Conservation (phyloP, 2,113 vertebrate species). For the Mirza zaza region DNA sequence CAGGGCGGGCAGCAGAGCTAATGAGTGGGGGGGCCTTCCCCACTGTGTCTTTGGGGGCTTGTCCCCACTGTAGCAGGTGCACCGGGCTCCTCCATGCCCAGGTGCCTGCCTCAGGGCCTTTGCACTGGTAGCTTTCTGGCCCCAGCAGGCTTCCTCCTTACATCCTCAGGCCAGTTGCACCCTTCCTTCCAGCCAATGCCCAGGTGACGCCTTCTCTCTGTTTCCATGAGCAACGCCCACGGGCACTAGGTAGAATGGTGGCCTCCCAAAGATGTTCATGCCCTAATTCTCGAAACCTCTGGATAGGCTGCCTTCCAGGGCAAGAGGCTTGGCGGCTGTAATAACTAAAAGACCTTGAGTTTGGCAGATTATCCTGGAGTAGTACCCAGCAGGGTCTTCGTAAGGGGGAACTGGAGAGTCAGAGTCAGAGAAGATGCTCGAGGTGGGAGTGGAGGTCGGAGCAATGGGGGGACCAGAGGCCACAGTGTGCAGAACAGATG, state of each 20-base stretch:
- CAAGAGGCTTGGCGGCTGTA: rapidly evolving
- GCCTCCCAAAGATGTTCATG: too few relatives aligned
- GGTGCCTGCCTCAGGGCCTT: neutral
- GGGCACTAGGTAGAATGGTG: neutral
- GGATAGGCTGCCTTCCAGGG: rapidly evolving
- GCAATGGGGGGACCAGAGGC: rapidly evolving
- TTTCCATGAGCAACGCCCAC: neutral
- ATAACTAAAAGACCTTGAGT: neutral
- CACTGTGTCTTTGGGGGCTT: neutral
- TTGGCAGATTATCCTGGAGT: rapidly evolving
- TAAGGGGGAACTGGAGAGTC: neutral
- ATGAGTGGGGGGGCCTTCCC: neutral
- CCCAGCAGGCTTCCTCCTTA: neutral
- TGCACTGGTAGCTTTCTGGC: rapidly evolving
- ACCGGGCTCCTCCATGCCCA: rapidly evolving
- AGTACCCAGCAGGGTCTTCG: rapidly evolving
- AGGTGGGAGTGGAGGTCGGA: rapidly evolving
- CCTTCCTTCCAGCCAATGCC: neutral
- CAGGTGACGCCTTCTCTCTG: neutral
- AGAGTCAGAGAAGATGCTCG: neutral
- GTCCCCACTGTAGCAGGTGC: neutral
- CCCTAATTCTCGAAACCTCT: too few relatives aligned
- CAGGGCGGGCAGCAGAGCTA: neutral
- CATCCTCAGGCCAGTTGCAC: neutral
- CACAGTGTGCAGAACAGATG: neutral